phyloP scores from a whole-genome alignment of 2,888 invertebrate genomes.

The Slavum lentiscoides region DNA sequence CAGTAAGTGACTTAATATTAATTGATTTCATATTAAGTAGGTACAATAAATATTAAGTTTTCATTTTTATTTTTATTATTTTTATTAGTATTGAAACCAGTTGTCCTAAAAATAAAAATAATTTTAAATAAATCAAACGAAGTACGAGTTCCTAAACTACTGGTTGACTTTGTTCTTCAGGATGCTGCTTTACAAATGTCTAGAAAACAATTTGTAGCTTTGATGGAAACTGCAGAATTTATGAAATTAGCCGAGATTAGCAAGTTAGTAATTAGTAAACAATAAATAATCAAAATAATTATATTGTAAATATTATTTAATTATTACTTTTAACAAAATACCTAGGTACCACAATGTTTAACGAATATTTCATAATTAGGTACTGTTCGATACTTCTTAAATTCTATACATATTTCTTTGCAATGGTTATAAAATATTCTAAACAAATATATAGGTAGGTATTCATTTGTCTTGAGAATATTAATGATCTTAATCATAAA shows the following conservation, averaged over 20 bases:
- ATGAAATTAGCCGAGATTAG: conserved; percentile 68
- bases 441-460: too few relatives aligned
- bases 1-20: conserved; percentile 64
- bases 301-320: background rate
- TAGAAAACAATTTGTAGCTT: conserved; percentile 69
- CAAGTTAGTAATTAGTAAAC: conserved; percentile 63
- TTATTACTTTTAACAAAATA: background rate
- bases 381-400: too few relatives aligned
- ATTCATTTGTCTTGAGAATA: too few relatives aligned
- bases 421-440: too few relatives aligned
- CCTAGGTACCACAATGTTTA: background rate
- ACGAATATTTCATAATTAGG: background rate
- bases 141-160: conserved; percentile 67
- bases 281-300: background rate
- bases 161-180: conserved; percentile 71
- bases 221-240: conserved; percentile 60
- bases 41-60: too few relatives aligned
- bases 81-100: conserved; percentile 73
- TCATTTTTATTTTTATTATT: conserved; percentile 31
- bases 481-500: too few relatives aligned
- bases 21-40: too few relatives aligned
- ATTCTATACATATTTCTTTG: too few relatives aligned
- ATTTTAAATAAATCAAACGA: conserved; percentile 71
- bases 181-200: conserved; percentile 77
- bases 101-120: conserved; percentile 76